These are phyloP conservation scores for Thelaira solivaga DNA, from an alignment of 2,888 invertebrate species.

Conservation along the genomic window DNA sequence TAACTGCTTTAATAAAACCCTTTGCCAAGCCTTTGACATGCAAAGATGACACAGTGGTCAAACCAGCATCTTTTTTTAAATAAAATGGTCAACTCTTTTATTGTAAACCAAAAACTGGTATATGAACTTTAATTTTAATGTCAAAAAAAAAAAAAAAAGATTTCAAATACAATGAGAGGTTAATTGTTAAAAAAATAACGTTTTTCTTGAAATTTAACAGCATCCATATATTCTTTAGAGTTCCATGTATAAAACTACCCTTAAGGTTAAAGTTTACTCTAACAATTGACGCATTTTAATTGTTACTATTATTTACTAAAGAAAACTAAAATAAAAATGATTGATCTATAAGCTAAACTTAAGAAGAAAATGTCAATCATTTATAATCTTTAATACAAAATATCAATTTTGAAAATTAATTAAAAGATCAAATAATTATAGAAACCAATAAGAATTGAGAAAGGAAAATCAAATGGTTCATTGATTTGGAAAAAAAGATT, in stretches of 20 bases:
- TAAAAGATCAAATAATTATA: constrained; percentile 35
- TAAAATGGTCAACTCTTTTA: constrained; percentile 52
- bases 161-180: constrained; percentile 37
- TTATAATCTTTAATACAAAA: not conserved
- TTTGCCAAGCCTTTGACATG: constrained; percentile 42
- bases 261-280: constrained; percentile 55
- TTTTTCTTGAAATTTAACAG: constrained; percentile 31
- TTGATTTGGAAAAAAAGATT: not conserved
- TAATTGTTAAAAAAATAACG: constrained; percentile 43
- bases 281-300: constrained; percentile 55
- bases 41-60: constrained; percentile 41
- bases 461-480: constrained; percentile 46
- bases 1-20: constrained; percentile 30
- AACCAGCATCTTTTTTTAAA: constrained; percentile 43
- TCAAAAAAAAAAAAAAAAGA: not conserved
- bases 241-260: constrained; percentile 41
- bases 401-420: not conserved
- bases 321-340: constrained; percentile 32
- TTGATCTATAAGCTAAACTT: constrained; percentile 30
- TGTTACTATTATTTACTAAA: constrained; percentile 30
- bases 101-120: constrained; percentile 31
- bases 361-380: constrained; percentile 59
- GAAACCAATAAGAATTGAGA: not conserved
- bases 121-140: constrained; percentile 42
- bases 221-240: constrained; percentile 10